These are phyloP conservation scores for Pomatorhinus ruficollis DNA, from an alignment of 2,113 vertebrate genomes.

Conservation along the genomic window DNA sequence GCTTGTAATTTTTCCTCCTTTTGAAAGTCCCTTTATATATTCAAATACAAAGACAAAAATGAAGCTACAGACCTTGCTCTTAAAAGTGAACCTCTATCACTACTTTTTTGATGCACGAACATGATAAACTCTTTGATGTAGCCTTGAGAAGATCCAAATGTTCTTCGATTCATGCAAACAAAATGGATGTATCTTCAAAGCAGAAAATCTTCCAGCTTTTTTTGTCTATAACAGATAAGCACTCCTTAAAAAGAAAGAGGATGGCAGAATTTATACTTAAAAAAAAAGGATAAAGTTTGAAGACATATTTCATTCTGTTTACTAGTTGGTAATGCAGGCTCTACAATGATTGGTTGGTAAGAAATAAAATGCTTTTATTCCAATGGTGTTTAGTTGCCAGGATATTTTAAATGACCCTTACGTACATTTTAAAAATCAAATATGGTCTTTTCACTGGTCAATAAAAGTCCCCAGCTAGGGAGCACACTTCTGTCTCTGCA, in stretches of 20 bases:
- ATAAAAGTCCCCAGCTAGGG: not conserved
- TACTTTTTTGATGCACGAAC: not conserved
- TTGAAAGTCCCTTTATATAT: not conserved
- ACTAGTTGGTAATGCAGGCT: not conserved
- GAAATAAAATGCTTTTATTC: not conserved
- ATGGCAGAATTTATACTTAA: not conserved
- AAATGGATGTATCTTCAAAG: conserved; percentile 58
- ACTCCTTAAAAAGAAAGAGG: not conserved
- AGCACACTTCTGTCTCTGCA: accelerated
- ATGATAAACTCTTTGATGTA: conserved; percentile 58
- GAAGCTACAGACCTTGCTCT: not conserved
- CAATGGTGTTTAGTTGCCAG: not conserved
- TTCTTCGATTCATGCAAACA: conserved; percentile 5
- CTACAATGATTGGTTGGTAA: not conserved
- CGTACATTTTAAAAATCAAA: not conserved
- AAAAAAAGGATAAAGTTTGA: not conserved
- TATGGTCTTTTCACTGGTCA: not conserved
- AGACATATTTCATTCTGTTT: not conserved
- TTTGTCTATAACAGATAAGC: not conserved
- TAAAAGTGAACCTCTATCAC: not conserved
- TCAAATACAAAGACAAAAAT: conserved; percentile 2
- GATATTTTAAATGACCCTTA: not conserved
- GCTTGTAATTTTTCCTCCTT: not conserved
- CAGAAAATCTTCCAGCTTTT: not conserved
- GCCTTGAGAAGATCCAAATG: conserved; percentile 38